Evolutionary conservation across 1,140 invertebrate species (phyloP).

Genomic region (Eurytemora carolleeae): DNA sequence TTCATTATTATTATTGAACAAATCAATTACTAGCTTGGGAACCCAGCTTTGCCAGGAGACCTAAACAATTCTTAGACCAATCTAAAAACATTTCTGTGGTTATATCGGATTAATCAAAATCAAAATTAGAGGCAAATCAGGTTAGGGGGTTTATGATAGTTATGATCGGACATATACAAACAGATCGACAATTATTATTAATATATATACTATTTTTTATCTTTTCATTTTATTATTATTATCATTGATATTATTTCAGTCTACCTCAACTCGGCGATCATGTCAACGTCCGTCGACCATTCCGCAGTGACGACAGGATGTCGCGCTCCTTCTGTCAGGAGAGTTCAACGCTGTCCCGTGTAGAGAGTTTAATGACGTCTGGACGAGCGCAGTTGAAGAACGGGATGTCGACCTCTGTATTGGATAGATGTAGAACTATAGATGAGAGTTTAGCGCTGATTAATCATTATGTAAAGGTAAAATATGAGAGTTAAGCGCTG

Average conservation of each 20-base stretch:
- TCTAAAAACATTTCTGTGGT: too few species aligned
- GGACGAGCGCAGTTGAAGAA: slow-evolving; percentile 1
- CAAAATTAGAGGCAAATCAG: too few species aligned
- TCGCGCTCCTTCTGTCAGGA: background rate
- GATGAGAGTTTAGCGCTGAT: slow-evolving; percentile 27
- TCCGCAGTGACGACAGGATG: background rate
- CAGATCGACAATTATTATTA: too few species aligned
- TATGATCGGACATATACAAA: too few species aligned
- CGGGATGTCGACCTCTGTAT: background rate
- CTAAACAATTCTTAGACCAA: too few species aligned
- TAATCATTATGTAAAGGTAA: slow-evolving; percentile 24
- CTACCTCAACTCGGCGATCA: background rate
- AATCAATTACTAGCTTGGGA: too few species aligned
- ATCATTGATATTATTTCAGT: background rate
- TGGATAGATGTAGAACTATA: too few species aligned
- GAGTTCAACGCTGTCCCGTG: background rate
- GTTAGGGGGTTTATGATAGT: background rate
- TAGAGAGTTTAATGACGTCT: background rate
- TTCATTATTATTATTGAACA: too few species aligned
- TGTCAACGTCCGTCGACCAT: background rate
- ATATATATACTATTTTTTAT: too few species aligned
- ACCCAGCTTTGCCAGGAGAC: too few species aligned
- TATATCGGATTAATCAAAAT: too few species aligned
- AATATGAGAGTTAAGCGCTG: too few species aligned
- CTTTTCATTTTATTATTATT: background rate